A percentile compares a stretch with the other conserved stretches of the same genome.
phyloP scores from a whole-genome alignment of 1,140 invertebrate genomes.

The Latrodectus geometricus region DNA sequence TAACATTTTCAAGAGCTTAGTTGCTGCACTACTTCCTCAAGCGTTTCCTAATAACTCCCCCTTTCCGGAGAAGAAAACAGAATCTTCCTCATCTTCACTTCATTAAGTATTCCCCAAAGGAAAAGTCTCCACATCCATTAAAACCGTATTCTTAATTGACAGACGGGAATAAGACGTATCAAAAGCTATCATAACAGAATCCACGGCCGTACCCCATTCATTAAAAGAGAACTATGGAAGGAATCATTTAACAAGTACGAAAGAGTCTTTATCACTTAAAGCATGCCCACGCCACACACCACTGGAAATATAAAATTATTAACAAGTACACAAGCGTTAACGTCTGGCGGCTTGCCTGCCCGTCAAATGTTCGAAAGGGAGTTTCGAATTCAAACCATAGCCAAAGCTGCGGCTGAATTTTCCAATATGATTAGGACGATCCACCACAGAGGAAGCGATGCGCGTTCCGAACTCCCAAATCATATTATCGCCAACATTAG shows the following conservation, averaged over 20 bases:
- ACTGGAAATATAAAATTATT: slow-evolving; percentile 55
- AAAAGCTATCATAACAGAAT: slow-evolving; percentile 44
- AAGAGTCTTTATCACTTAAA: slow-evolving; percentile 33
- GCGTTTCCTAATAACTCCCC: slow-evolving; percentile 16
- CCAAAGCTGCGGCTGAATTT: slow-evolving; percentile 18
- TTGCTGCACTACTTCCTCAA: slow-evolving; percentile 13
- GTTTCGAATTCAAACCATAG: slow-evolving; percentile 32
- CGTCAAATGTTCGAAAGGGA: slow-evolving; percentile 22
- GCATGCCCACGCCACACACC: background rate
- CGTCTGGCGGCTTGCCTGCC: background rate
- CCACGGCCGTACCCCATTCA: slow-evolving; percentile 44
- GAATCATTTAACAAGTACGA: slow-evolving; percentile 40
- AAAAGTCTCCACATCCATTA: slow-evolving; percentile 58
- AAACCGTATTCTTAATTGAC: slow-evolving; percentile 49
- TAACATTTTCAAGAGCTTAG: slow-evolving; percentile 28
- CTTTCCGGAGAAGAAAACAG: background rate
- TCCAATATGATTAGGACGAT: slow-evolving; percentile 54
- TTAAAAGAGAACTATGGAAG: slow-evolving; percentile 43
- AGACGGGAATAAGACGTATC: slow-evolving; percentile 34
- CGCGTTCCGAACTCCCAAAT: slow-evolving; percentile 52
- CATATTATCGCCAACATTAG: slow-evolving; percentile 60
- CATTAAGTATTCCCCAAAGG: slow-evolving; percentile 50
- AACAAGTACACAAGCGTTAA: slow-evolving; percentile 10
- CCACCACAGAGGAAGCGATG: slow-evolving; percentile 2
- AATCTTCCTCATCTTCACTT: slow-evolving; percentile 37